These are phyloP conservation scores for Isotomurus palustris DNA, from an alignment of 2,888 invertebrate genomes.

Conservation along the genomic window DNA sequence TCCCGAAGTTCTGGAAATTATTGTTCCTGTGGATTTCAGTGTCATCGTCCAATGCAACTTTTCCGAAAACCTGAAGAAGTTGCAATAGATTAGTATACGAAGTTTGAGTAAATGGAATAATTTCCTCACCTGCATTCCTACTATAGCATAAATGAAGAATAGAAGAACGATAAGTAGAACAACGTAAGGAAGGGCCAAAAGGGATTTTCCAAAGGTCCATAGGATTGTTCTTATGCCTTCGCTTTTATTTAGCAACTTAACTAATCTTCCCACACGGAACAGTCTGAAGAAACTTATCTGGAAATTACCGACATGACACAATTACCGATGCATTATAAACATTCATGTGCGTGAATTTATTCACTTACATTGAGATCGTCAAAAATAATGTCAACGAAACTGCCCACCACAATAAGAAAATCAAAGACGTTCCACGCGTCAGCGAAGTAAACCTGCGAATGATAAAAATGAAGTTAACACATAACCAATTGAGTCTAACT, in stretches of 20 bases:
- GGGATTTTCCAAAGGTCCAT: conserved; percentile 64
- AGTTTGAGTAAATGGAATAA: background rate
- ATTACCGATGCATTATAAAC: background rate
- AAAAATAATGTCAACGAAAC: conserved; percentile 56
- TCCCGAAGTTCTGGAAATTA: conserved; percentile 61
- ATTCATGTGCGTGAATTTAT: background rate
- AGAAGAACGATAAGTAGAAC: conserved; percentile 59
- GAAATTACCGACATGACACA: background rate
- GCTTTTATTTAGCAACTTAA: conserved; percentile 59
- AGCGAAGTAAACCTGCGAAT: conserved; percentile 53
- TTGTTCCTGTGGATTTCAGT: conserved; percentile 58
- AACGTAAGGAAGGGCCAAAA: conserved; percentile 61
- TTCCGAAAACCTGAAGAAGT: conserved; percentile 54
- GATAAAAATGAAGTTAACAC: conserved; percentile 5
- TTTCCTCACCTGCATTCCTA: conserved; percentile 60
- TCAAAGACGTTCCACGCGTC: conserved; percentile 57
- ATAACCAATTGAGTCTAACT: background rate
- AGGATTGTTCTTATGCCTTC: conserved; percentile 60
- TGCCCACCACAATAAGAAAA: conserved; percentile 55
- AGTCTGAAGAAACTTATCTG: conserved; percentile 59
- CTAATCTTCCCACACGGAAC: conserved; percentile 61
- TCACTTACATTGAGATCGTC: conserved; percentile 55
- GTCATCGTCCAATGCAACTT: conserved; percentile 55
- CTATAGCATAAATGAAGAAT: conserved; percentile 51
- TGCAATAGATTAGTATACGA: background rate